phyloP scores from a whole-genome alignment of 2,113 vertebrate species.

The Acanthochromis polyacanthus region DNA sequence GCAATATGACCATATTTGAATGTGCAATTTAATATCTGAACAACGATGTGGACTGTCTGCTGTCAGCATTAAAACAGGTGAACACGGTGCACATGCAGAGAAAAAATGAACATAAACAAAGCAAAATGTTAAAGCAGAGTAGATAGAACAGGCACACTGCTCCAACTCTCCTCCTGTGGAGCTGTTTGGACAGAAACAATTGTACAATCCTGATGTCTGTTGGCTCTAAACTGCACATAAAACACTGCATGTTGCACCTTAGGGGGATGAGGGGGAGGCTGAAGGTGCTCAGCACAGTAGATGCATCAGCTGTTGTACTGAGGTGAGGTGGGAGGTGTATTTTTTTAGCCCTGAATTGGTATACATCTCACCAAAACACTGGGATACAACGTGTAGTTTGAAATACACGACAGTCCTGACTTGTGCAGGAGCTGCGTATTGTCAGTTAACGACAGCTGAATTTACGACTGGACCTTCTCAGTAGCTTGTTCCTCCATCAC shows the following conservation, averaged over 20 bases:
- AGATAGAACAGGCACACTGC: neutral
- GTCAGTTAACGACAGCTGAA: conserved; percentile 24
- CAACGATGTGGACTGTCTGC: neutral
- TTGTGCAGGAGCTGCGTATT: conserved; percentile 4
- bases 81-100: too few species aligned
- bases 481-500: conserved; percentile 1
- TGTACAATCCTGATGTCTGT: conserved; percentile 51
- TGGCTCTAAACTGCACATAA: conserved; percentile 56
- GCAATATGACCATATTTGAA: neutral
- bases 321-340: conserved; percentile 41
- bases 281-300: conserved; percentile 36
- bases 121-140: neutral
- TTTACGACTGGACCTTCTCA: neutral
- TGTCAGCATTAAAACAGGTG: neutral
- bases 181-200: conserved; percentile 49
- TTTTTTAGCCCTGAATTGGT: conserved; percentile 37
- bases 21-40: neutral
- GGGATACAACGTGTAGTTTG: conserved; percentile 25
- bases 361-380: conserved; percentile 35
- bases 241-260: conserved; percentile 54
- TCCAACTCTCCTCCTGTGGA: conserved; percentile 25
- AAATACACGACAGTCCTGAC: conserved; percentile 25
- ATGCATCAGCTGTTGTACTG: conserved; percentile 54
- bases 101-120: neutral
- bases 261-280: conserved; percentile 57